These are phyloP conservation scores for Quadroppia sp. DNA, from an alignment of 2,888 invertebrate species.

Conservation along the genomic window DNA sequence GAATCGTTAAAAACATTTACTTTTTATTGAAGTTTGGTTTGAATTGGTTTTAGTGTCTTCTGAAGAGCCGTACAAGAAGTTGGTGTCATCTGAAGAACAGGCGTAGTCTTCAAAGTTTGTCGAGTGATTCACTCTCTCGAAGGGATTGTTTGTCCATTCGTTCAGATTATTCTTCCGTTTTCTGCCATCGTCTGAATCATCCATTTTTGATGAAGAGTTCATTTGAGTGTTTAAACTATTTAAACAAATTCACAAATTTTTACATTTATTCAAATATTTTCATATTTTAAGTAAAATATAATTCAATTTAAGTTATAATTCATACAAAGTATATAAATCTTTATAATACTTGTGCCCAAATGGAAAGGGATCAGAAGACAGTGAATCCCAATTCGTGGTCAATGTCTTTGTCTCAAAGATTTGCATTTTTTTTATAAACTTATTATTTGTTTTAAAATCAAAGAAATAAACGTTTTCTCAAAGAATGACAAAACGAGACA, in stretches of 20 bases:
- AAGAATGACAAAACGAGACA: no score
- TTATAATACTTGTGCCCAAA: background rate
- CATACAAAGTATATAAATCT: background rate
- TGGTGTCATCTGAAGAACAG: slow-evolving; percentile 29
- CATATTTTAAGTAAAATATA: background rate
- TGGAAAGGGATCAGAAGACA: background rate
- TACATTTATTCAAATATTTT: background rate
- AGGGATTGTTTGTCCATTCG: slow-evolving; percentile 23
- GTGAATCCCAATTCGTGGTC: background rate
- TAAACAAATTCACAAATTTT: no score
- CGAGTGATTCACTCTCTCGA: slow-evolving; percentile 33
- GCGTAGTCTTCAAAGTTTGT: slow-evolving; percentile 37
- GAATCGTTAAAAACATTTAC: background rate
- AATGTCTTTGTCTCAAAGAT: background rate
- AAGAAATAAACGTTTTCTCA: no score
- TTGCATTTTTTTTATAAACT: no score
- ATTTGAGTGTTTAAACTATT: background rate
- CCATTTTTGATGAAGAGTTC: background rate
- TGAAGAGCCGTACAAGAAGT: background rate
- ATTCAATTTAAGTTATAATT: background rate
- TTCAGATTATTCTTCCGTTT: slow-evolving; percentile 16
- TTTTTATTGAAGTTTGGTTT: background rate
- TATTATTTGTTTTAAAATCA: no score
- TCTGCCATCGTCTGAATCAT: slow-evolving; percentile 1
- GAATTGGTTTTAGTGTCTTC: background rate